Evolutionary conservation across 2,888 invertebrate species (phyloP), one percentile per base, ranked within the genome.

Genomic region (Tridacna crocea): DNA sequence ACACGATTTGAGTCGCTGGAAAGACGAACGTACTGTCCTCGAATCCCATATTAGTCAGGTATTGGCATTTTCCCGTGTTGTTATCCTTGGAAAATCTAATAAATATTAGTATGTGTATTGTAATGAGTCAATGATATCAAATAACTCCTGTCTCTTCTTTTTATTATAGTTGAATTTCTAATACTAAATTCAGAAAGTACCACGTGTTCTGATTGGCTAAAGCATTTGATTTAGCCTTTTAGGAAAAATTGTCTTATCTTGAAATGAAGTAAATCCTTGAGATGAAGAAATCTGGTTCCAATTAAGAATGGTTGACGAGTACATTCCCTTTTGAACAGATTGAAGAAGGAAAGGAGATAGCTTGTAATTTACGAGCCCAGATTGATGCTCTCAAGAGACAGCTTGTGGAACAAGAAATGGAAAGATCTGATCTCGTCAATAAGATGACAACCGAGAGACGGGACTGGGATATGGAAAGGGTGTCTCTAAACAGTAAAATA

Each of bases 391-490:
- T 93, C 19, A 89, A 91, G 73, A 89, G 88, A 55, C 88, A 91
- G 72, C 79, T 93, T 11, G 82, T 85, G 0, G 92, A 92, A 17
- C 90, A 92, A 72, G 92, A 92, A 19, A 85, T 90, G 22, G 83
- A 88, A 65, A 80, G 91, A 6, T 78, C 88, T n/a, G 93, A 93
- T 65, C 82, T 91, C 13, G 88, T 91, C 36, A 92, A 91, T 84
- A 90, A 85, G 65, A 89, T 91, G 76, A 90, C 91, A 11, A 83
- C 88, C 2, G 91, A 92, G 63, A 85, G 91, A 66, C 81, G 90
- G 4, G 84, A 82, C n/a, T 93, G 92, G 92, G 91, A 92, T 46
- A 83, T 92, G 0, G 92, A 93, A 72, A 85, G 82, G 36, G 86
- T 91, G 0, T 87, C 90, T 22, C 84, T 90, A 12, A 89, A 86